Conservation (phyloP, 2,113 vertebrate species). For the Urocynchramus pylzowi region DNA sequence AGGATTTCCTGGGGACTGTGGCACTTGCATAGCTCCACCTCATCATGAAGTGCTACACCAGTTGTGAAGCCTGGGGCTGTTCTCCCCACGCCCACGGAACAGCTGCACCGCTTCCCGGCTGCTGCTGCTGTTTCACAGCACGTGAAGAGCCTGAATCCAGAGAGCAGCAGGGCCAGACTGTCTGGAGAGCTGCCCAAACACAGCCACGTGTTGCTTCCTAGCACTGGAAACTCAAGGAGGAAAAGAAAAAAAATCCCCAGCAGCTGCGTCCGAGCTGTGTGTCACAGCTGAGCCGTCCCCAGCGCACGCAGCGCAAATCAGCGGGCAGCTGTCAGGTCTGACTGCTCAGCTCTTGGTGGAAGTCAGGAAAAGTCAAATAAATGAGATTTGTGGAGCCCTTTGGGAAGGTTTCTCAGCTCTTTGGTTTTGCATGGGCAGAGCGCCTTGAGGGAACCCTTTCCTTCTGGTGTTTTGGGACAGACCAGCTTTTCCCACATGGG, state of each 20-base stretch:
- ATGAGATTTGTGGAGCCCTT: accelerated
- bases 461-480: accelerated
- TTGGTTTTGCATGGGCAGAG: background rate
- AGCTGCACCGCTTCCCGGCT: background rate
- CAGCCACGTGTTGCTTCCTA: background rate
- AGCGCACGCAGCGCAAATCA: background rate
- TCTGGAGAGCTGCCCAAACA: background rate
- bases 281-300: slow-evolving; percentile 16
- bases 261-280: background rate
- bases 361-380: accelerated
- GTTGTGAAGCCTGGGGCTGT: background rate
- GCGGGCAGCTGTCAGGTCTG: background rate
- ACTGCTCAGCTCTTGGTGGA: background rate
- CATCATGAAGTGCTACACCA: accelerated
- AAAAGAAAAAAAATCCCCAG: background rate
- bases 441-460: background rate
- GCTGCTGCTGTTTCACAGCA: background rate
- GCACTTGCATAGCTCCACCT: background rate
- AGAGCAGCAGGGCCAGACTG: background rate
- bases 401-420: background rate
- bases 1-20: background rate
- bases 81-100: accelerated
- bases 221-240: background rate
- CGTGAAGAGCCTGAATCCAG: background rate
- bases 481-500: accelerated